These are phyloP conservation scores for Scaptomyza graminum DNA, from an alignment of 1,140 invertebrate genomes.

Conservation along the genomic window DNA sequence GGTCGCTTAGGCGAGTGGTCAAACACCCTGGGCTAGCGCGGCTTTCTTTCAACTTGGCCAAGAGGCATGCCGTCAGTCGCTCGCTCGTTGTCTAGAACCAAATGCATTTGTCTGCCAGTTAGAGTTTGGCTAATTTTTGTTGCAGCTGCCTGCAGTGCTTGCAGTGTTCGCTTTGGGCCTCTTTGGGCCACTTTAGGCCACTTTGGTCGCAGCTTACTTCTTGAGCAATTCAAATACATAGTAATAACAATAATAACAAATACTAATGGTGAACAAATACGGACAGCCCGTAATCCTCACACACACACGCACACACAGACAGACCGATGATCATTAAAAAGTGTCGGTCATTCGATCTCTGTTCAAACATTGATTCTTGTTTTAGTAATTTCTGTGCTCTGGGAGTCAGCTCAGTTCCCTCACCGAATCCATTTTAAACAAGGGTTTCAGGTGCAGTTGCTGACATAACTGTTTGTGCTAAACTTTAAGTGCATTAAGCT, in stretches of 20 bases:
- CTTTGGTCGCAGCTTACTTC: constrained; percentile 48
- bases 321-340: constrained; percentile 58
- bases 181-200: constrained; percentile 41
- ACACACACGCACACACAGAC: constrained; percentile 9
- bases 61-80: constrained; percentile 32
- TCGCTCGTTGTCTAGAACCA: constrained; percentile 63
- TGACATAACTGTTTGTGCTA: constrained; percentile 36
- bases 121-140: constrained; percentile 80
- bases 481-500: too few relatives aligned
- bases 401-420: background rate
- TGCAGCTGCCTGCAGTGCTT: constrained; percentile 66
- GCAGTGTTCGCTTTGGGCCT: constrained; percentile 22
- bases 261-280: constrained; percentile 82
- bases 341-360: constrained; percentile 63
- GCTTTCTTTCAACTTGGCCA: constrained; percentile 56
- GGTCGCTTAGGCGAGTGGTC: constrained; percentile 37
- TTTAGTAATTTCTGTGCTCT: background rate
- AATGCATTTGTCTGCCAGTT: constrained; percentile 80
- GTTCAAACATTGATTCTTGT: background rate
- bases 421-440: constrained; percentile 9
- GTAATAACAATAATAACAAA: constrained; percentile 84
- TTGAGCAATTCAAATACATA: constrained; percentile 83
- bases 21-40: constrained; percentile 44
- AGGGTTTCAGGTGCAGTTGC: constrained; percentile 37
- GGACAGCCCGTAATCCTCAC: constrained; percentile 44